Percentiles rank a stretch among this genome's conserved stretches.
These are phyloP conservation scores for Myodes glareolus DNA, from an alignment of 2,113 vertebrate species.

Conservation along the genomic window DNA sequence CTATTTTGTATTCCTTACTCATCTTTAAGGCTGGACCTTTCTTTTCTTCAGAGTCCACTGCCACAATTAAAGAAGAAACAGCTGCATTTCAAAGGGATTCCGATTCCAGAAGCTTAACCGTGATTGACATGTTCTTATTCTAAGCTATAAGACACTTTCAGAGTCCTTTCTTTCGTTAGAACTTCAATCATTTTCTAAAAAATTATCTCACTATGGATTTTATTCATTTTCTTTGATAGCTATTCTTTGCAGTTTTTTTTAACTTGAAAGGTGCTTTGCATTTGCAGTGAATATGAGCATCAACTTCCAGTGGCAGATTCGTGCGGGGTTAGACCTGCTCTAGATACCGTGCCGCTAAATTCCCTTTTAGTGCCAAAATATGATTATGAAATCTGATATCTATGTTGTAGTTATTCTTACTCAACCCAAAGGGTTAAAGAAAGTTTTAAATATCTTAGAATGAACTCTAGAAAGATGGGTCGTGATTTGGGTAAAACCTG, in stretches of 20 bases:
- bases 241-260: slow-evolving; percentile 87
- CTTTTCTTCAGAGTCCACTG: slow-evolving; percentile 90
- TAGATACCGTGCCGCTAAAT: slow-evolving; percentile 82
- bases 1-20: slow-evolving; percentile 93
- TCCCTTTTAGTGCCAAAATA: slow-evolving; percentile 85
- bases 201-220: slow-evolving; percentile 94
- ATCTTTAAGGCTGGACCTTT: slow-evolving; percentile 92
- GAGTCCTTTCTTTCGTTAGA: slow-evolving; percentile 94
- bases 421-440: slow-evolving; percentile 66
- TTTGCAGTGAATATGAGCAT: slow-evolving; percentile 85
- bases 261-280: slow-evolving; percentile 89
- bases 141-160: slow-evolving; percentile 93
- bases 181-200: slow-evolving; percentile 95
- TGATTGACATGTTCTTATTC: slow-evolving; percentile 93
- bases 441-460: slow-evolving; percentile 63
- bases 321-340: slow-evolving; percentile 79
- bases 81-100: slow-evolving; percentile 95
- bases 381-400: slow-evolving; percentile 85
- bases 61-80: slow-evolving; percentile 94
- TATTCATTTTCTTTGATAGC: slow-evolving; percentile 93
- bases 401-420: slow-evolving; percentile 68
- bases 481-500: slow-evolving; percentile 59
- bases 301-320: slow-evolving; percentile 80
- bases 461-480: slow-evolving; percentile 66
- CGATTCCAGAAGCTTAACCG: slow-evolving; percentile 92